phyloP scores from a whole-genome alignment of 2,113 vertebrate genomes.

The Etia nguti region DNA sequence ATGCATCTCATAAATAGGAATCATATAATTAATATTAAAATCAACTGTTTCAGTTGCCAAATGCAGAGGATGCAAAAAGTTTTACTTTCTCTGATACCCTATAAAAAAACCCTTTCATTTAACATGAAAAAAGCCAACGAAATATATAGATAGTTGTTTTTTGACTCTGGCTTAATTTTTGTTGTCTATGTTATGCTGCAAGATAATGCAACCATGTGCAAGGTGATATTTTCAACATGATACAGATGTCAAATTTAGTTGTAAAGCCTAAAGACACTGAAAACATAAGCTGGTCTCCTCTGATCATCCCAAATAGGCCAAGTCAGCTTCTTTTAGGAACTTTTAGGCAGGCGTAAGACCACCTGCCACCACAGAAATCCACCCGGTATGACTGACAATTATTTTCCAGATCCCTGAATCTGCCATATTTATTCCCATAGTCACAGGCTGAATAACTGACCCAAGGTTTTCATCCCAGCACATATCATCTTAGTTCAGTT shows the following conservation, averaged over 20 bases:
- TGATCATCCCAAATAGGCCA: not conserved
- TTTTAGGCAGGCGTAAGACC: not conserved
- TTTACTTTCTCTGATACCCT: not conserved
- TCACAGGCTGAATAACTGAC: not conserved
- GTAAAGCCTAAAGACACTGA: not conserved
- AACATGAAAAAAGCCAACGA: not conserved
- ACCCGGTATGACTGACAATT: not conserved
- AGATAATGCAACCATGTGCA: not conserved
- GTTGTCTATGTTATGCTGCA: not conserved
- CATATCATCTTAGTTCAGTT: conserved; percentile 24
- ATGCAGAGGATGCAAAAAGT: not conserved
- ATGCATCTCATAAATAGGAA: not conserved
- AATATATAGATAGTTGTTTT: not conserved
- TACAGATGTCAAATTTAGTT: too few species aligned
- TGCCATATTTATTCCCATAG: not conserved
- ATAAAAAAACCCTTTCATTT: not conserved
- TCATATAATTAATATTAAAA: not conserved
- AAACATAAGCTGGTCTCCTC: not conserved
- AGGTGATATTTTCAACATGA: not conserved
- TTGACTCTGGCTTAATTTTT: not conserved
- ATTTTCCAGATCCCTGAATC: not conserved
- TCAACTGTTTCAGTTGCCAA: not conserved
- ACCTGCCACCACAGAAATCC: not conserved
- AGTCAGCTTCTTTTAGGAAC: not conserved
- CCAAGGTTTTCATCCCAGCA: not conserved